Evolutionary conservation across 2,888 invertebrate genomes (phyloP), one percentile per base, ranked within the genome.

Genomic region (Morpho deidamia): DNA sequence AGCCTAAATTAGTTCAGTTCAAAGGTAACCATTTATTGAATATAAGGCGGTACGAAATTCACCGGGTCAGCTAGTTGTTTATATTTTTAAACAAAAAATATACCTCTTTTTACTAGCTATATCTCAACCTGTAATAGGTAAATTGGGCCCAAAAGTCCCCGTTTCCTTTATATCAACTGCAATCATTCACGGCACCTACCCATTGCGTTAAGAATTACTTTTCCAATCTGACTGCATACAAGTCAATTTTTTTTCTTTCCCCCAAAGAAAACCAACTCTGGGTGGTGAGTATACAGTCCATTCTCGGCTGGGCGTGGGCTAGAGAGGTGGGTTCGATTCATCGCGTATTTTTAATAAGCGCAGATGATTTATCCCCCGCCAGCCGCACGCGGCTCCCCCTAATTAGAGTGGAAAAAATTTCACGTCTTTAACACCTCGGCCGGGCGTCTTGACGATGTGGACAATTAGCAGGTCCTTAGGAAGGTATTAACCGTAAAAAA

Each of bases 331-430:
- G 76, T 85, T 83, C 79, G 85, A 85, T 84, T 83, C 79, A 72
- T 71, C 74, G 72, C 73, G 76, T 78, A 83, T 79, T 84, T 87
- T 87, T 87, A 88, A 88, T 87, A 87, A 87, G 83, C 76, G 73
- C 65, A 73, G 72, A 83, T 87, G 87, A 88, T 87, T 88, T 87
- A 88, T 87, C 83, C 76, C 73, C 71, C 72, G 86, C 82, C 87
- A 87, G 62, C 68, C 67, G 69, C 87, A 87, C 74, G 72, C 74
- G 87, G 83, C 63, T 76, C 72, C 73, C 50, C 76, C 74, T 86
- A 87, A 86, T 87, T 86, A 86, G 77, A 72, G 69, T 66, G 66
- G 76, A 73, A 82, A 85, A 84, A 79, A 83, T 74, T 32, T n/a
- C 48, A 51, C 47, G 49, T 43, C 53, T 58, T 55, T 51, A 58